Evolutionary conservation across 2,888 invertebrate genomes (phyloP), one percentile per base, ranked within the genome.

Genomic region (Odontocerum albicorne): DNA sequence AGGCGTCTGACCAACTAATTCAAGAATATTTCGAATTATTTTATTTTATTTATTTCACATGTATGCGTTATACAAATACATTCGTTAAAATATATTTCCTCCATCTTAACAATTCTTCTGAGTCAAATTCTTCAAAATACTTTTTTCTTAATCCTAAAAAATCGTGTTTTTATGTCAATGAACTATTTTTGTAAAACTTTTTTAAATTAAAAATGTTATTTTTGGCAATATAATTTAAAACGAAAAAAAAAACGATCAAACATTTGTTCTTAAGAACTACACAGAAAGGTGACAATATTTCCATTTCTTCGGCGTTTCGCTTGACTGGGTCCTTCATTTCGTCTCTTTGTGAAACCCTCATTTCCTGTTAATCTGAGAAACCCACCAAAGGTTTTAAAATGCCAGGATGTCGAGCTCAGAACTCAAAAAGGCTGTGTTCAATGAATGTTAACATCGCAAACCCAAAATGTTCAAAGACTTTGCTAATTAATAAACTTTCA

Each of bases 401-500:
- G 49, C 40, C 40, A 15, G 32, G 42, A 50, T 42, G 50, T 50
- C 50, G 16, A 42, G 27, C 27, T 32, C 32, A 13, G 15, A 15
- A 42, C 20, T 45, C 45, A 45, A 31, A 12, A 50, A 50, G 42
- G 42, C 50, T 20, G 16, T 50, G 42, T 33, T 42, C 50, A 42
- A 50, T 50, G 50, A 50, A 50, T 42, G 50, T 50, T 50, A 50
- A 38, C 50, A 42, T 50, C 50, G 35, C 42, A 42, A 50, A 32
- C 42, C 50, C 42, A 40, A 50, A 50, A 35, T 50, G 42, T 39
- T 50, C 50, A 50, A 50, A 50, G 44, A 42, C 50, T 50, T 50
- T 50, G 50, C 50, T 50, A 50, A 50, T 50, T 50, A 50, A 50
- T 50, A 50, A 33, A 50, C 50, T 50, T 50, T 50, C 20, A 42